Conservation (phyloP, 2,888 invertebrate species). For the Yponomeuta sedellus region DNA sequence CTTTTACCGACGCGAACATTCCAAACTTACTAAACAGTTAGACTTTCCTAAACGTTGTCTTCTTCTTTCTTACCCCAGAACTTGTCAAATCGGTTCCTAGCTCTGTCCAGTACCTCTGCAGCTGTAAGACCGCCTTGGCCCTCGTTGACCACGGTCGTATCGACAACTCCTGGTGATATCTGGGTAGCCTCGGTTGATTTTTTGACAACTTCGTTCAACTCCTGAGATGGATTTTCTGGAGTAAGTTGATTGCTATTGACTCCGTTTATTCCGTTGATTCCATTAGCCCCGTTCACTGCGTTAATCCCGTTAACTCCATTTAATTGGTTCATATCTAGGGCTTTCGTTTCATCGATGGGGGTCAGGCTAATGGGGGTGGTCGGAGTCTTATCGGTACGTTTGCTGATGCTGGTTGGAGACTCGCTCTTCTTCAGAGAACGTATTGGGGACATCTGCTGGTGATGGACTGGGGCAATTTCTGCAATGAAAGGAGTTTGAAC, state of each 20-base stretch:
- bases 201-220: conserved; percentile 59
- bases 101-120: conserved; percentile 86
- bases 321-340: conserved; percentile 47
- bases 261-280: conserved; percentile 36
- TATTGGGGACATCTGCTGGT: conserved; percentile 73
- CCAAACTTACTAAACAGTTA: background rate
- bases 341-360: conserved; percentile 69
- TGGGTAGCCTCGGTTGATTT: conserved; percentile 69
- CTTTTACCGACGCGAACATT: background rate
- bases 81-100: conserved; percentile 88
- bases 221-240: conserved; percentile 59
- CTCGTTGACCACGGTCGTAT: conserved; percentile 72
- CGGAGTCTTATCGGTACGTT: conserved; percentile 70
- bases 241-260: conserved; percentile 58
- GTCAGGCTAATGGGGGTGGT: conserved; percentile 69
- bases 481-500: conserved; percentile 37
- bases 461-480: conserved; percentile 72
- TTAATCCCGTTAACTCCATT: conserved; percentile 47
- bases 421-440: conserved; percentile 70
- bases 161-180: conserved; percentile 74
- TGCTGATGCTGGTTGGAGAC: conserved; percentile 67
- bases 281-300: conserved; percentile 40
- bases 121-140: conserved; percentile 75
- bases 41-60: conserved; percentile 65
- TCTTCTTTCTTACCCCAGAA: conserved; percentile 87